A percentile compares a stretch with the other conserved stretches of the same genome.
phyloP scores from a whole-genome alignment of 2,113 vertebrate species.

The Cryptomyrus ogoouensis region DNA sequence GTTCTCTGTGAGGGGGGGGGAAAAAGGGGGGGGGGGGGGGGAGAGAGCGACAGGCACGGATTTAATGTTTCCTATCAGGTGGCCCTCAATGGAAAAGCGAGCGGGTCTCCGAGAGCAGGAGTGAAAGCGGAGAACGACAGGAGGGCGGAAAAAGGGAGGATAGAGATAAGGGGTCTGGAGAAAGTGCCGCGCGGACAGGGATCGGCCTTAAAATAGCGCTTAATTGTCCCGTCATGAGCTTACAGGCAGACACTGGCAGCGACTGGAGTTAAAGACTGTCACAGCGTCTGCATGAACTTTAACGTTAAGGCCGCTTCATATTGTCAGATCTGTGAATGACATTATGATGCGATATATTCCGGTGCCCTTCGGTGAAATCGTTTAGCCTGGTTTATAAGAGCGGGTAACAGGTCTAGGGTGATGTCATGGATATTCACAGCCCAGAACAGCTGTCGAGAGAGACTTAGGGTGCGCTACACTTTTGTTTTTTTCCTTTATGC shows the following conservation, averaged over 20 bases:
- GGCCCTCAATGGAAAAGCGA: constrained; percentile 6
- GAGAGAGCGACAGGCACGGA: not conserved
- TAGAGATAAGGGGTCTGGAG: not conserved
- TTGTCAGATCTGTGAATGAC: not conserved
- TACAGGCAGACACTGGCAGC: not conserved
- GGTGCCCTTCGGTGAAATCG: not conserved
- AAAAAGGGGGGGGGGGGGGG: constrained; percentile 11
- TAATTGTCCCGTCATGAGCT: not conserved
- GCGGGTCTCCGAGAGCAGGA: not conserved
- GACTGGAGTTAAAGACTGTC: not conserved
- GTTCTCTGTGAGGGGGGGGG: no score
- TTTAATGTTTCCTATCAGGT: constrained; percentile 28
- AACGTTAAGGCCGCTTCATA: not conserved
- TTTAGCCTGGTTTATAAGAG: not conserved
- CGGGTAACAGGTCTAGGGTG: not conserved
- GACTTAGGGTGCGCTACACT: not conserved
- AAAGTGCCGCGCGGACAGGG: not conserved
- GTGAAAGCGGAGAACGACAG: constrained; percentile 5
- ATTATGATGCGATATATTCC: not conserved
- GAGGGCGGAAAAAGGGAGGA: not conserved
- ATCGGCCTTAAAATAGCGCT: not conserved
- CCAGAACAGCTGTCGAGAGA: not conserved
- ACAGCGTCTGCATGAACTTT: not conserved
- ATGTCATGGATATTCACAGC: constrained; percentile 10
- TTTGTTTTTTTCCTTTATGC: not conserved